These are phyloP conservation scores for Acridotheres tristis DNA, from an alignment of 2,797 vertebrate genomes.

Conservation along the genomic window DNA sequence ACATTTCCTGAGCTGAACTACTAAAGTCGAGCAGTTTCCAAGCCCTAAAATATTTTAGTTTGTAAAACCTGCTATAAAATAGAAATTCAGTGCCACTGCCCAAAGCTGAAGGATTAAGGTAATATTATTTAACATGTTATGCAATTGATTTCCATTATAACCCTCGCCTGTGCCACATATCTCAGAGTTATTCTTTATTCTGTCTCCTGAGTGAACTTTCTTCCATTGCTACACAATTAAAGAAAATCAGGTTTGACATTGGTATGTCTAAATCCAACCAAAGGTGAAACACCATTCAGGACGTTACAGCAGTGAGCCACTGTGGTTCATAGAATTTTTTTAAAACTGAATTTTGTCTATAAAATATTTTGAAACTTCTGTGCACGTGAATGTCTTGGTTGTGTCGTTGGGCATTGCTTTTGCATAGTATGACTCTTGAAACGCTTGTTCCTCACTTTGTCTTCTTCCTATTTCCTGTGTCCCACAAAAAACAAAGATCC, in stretches of 20 bases:
- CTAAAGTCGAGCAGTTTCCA: conserved; percentile 30
- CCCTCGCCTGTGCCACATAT: conserved; percentile 51
- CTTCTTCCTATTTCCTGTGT: not conserved
- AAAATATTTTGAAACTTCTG: not conserved
- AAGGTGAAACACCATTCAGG: not conserved
- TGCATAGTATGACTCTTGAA: not conserved
- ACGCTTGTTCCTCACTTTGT: not conserved
- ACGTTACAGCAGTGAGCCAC: not conserved
- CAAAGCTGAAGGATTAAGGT: conserved; percentile 74
- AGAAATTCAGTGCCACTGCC: conserved; percentile 65
- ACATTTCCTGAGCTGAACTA: conserved; percentile 65
- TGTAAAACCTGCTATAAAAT: conserved; percentile 72
- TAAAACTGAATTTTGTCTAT: not conserved
- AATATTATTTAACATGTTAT: conserved; percentile 72
- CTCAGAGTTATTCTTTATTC: conserved; percentile 58
- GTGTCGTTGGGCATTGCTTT: not conserved
- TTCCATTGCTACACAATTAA: conserved; percentile 62
- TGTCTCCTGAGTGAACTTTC: conserved; percentile 67
- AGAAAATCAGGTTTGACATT: conserved; percentile 63
- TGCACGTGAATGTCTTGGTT: not conserved
- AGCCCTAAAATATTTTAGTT: conserved; percentile 64
- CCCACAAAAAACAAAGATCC: not conserved
- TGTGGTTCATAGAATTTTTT: not conserved
- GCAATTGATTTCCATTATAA: conserved; percentile 73
- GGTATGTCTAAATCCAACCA: conserved; percentile 36